Evolutionary conservation across 1,140 invertebrate genomes (phyloP).

Genomic region (Caenorhabditis elegans): WBcel235 BX284605.5:6649001-6649500

Average conservation of each 20-base stretch:
- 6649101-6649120: neutral
- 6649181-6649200: too few species aligned
- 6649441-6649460: too few species aligned
- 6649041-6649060: neutral
- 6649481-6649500: too few species aligned
- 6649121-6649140: neutral
- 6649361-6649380: neutral
- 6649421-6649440: neutral
- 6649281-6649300: conserved; percentile 9
- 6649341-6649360: neutral
- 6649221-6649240: too few species aligned
- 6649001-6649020: neutral
- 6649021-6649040: neutral
- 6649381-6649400: neutral
- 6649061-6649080: neutral
- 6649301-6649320: neutral
- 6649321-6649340: neutral
- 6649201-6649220: too few species aligned
- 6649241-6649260: too few species aligned
- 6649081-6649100: neutral
- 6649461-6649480: too few species aligned
- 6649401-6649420: neutral
- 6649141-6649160: neutral
- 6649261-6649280: too few species aligned
- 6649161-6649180: neutral